Base-by-base conservation (phyloP, 2,888 invertebrate species). In the Oscheius sp. region DNA sequence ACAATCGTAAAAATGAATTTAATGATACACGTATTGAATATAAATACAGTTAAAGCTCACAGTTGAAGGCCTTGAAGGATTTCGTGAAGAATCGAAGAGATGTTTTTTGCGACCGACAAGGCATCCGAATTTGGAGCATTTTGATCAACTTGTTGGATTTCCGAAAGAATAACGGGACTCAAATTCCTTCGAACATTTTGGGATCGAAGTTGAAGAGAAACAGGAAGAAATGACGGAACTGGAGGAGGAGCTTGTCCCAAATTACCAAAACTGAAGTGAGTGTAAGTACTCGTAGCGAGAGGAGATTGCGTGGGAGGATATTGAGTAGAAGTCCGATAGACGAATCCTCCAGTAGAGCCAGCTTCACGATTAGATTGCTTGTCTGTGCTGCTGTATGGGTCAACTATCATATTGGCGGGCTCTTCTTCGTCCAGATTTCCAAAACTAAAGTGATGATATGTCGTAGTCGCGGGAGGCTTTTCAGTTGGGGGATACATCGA, bases 181-280 rank as follows among this genome's bases (percentile, higher is more conserved):
- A 64, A 33, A n/a, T n/a, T n/a, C n/a, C n/a, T n/a, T n/a, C n/a
- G n/a, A 5, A 20, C 48, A 25, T 17, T 29, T 3, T 23, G 23
- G 5, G 39, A 15, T 25, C 27, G 23, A 23, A 39, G 23, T 27
- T 58, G 39, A n/a, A 39, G 20, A 5, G 23, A 20, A 58, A 27
- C 29, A 25, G 45, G 29, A 12, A 29, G 12, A 10, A 15, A 12
- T 29, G 39, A 42, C 6, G 31, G n/a, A 17, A 20, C 33, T 33
- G n/a, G 34, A 1, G 33, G 34, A 3, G 27, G 55, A 20, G 31
- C 10, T 10, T 34, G 34, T 17, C 29, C 25, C 2, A 74, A 23
- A 61, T 77, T 77, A 48, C 76, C 76, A 33, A 74, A 73, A 27
- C 76, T 77, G 46, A 77, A 77, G 50, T 77, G 76, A 6, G 23